A percentile compares a stretch with the other conserved stretches of the same genome.
Conservation (phyloP, 2,888 invertebrate species). For the Artemia sinica region DNA sequence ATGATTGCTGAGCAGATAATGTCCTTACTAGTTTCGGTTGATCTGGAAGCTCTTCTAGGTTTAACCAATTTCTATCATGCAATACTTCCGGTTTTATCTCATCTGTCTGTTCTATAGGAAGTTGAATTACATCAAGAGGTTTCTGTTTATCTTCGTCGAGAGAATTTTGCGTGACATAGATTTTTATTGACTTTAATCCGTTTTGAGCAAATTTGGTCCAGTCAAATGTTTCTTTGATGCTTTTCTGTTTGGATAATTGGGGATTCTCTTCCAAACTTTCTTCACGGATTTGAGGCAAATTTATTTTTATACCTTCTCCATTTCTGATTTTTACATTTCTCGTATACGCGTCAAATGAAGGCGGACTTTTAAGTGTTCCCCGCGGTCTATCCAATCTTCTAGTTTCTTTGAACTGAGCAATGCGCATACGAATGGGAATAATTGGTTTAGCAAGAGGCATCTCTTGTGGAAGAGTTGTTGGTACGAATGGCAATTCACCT, state of each 20-base stretch:
- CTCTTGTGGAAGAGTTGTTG: slow-evolving; percentile 72
- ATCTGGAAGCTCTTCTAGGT: slow-evolving; percentile 69
- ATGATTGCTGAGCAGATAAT: neutral
- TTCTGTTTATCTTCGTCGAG: slow-evolving; percentile 25
- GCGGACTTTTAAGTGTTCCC: slow-evolving; percentile 50
- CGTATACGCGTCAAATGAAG: slow-evolving; percentile 52
- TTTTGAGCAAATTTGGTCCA: slow-evolving; percentile 34
- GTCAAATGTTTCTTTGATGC: slow-evolving; percentile 28
- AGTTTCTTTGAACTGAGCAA: slow-evolving; percentile 35
- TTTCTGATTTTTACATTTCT: slow-evolving; percentile 28
- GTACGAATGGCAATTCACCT: slow-evolving; percentile 64
- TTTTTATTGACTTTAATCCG: slow-evolving; percentile 37
- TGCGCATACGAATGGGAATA: slow-evolving; percentile 55
- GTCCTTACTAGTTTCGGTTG: neutral
- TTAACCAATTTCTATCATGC: slow-evolving; percentile 45
- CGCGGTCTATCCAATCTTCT: slow-evolving; percentile 56
- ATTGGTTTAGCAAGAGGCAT: slow-evolving; percentile 61
- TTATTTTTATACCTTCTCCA: slow-evolving; percentile 25
- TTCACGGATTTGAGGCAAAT: slow-evolving; percentile 35
- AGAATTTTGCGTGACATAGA: slow-evolving; percentile 24
- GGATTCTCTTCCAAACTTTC: slow-evolving; percentile 53
- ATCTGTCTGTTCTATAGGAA: slow-evolving; percentile 29
- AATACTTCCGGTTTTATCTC: slow-evolving; percentile 22
- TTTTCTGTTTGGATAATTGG: slow-evolving; percentile 35
- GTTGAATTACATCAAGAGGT: slow-evolving; percentile 26